Percentiles rank a stretch among this genome's conserved stretches.
phyloP scores from a whole-genome alignment of 1,140 invertebrate genomes.

The Polyergus mexicanus region DNA sequence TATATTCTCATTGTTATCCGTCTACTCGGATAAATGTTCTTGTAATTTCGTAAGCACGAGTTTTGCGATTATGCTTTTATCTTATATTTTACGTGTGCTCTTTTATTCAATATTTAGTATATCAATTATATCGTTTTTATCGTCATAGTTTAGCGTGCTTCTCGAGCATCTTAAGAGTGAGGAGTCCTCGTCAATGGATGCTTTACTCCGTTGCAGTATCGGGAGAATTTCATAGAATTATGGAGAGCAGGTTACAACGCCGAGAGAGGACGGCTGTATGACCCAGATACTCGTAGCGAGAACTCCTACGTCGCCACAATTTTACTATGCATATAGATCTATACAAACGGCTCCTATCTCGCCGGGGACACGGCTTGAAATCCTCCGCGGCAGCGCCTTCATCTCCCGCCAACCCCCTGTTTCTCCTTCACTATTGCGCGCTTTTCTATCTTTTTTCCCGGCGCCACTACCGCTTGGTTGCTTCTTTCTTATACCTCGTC shows the following conservation, averaged over 20 bases:
- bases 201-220: conserved; percentile 26
- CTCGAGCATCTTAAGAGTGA: not conserved
- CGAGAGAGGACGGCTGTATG: conserved; percentile 61
- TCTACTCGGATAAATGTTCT: not conserved
- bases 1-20: not conserved
- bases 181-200: not conserved
- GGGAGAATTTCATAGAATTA: conserved; percentile 46
- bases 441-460: conserved; percentile 1
- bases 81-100: not conserved
- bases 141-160: no score
- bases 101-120: not conserved
- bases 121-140: not conserved
- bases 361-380: conserved; percentile 62
- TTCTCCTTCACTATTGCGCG: not conserved
- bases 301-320: conserved; percentile 67
- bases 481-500: not conserved
- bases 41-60: not conserved
- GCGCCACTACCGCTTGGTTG: conserved; percentile 12
- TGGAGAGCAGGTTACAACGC: conserved; percentile 47
- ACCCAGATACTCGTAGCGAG: conserved; percentile 69
- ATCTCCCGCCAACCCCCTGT: conserved; percentile 17
- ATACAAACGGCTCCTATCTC: conserved; percentile 64
- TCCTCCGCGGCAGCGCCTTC: conserved; percentile 39
- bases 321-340: conserved; percentile 73
- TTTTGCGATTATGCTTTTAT: not conserved